Percentiles rank a stretch among this genome's conserved stretches.
Conservation (phyloP, 2,888 invertebrate species). For the Polymixis lichenea region DNA sequence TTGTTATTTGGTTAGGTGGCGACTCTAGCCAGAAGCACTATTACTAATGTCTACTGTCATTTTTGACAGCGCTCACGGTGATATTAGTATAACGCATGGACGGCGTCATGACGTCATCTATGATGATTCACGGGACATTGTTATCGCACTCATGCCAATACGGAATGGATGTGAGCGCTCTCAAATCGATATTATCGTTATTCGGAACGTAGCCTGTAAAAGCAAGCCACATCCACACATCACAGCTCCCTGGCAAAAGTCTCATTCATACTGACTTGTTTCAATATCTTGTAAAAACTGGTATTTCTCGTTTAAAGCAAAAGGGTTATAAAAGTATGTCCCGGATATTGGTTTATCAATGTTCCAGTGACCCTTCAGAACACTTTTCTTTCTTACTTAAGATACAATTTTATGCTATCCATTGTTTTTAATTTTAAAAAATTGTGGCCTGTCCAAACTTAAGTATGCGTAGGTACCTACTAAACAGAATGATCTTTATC, state of each 20-base stretch:
- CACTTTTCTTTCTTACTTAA: not conserved
- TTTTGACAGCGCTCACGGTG: too few relatives aligned
- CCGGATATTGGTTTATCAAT: conserved; percentile 49
- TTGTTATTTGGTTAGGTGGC: too few relatives aligned
- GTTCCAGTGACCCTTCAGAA: conserved; percentile 32
- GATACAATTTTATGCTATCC: not conserved
- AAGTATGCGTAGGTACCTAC: too few relatives aligned
- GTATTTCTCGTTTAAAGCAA: conserved; percentile 53
- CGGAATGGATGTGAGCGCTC: too few relatives aligned
- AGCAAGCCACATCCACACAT: conserved; percentile 31
- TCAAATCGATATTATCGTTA: too few relatives aligned
- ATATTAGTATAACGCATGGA: too few relatives aligned
- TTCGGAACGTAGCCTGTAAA: too few relatives aligned
- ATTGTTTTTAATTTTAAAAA: not conserved
- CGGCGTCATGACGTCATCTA: too few relatives aligned
- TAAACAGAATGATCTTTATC: not conserved
- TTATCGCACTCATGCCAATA: too few relatives aligned
- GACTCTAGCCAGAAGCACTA: too few relatives aligned
- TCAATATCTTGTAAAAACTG: conserved; percentile 47
- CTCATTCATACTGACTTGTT: conserved; percentile 49
- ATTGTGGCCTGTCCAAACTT: not conserved
- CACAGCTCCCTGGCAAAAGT: conserved; percentile 9
- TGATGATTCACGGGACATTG: too few relatives aligned
- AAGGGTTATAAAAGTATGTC: conserved; percentile 48
- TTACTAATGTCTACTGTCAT: too few relatives aligned